These are phyloP conservation scores for Xanthia icteritia DNA, from an alignment of 2,888 invertebrate species.

Conservation along the genomic window DNA sequence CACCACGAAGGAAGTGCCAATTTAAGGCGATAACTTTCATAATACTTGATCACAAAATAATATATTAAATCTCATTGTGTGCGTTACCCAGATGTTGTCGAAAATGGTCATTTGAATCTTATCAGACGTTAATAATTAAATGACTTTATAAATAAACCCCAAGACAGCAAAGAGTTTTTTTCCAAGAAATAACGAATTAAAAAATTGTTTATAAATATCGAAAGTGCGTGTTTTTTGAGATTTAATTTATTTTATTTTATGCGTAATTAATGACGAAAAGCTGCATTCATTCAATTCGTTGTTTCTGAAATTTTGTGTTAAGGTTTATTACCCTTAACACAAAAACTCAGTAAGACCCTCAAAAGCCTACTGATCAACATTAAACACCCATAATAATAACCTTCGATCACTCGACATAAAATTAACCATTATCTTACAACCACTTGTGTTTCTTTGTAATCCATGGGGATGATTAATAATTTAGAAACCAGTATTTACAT, in stretches of 20 bases:
- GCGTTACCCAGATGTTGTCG: no score
- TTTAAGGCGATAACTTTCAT: background rate
- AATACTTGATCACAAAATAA: constrained; percentile 3
- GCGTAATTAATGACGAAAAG: background rate
- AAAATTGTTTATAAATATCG: background rate
- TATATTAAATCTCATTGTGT: background rate
- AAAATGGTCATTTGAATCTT: no score
- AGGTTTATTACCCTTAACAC: background rate
- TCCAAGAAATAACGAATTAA: background rate
- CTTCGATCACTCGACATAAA: background rate
- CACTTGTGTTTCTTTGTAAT: background rate
- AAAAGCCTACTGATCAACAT: background rate
- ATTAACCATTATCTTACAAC: background rate
- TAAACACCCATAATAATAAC: background rate
- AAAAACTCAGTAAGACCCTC: constrained; percentile 6
- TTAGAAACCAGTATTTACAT: constrained; percentile 14
- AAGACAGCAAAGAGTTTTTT: background rate
- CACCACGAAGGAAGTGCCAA: background rate
- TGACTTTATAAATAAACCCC: background rate
- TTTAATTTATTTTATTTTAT: constrained; percentile 3
- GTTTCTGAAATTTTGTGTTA: background rate
- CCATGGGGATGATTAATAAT: background rate
- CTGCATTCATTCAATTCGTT: background rate
- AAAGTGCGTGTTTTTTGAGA: background rate
- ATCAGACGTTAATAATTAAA: no score